phyloP scores from a whole-genome alignment of 2,113 vertebrate species.

The Carlito syrichta region DNA sequence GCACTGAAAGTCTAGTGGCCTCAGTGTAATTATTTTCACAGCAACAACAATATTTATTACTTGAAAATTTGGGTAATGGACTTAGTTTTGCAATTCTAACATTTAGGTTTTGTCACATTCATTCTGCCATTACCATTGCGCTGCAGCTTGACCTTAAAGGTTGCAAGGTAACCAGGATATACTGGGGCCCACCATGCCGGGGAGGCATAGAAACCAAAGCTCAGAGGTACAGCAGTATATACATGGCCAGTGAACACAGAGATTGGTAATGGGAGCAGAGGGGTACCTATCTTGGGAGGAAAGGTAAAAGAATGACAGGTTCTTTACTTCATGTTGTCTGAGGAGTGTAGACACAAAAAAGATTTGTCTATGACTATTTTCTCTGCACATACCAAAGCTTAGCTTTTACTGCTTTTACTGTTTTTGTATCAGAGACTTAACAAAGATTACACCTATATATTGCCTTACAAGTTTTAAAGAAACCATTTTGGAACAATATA shows the following conservation, averaged over 20 bases:
- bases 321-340: background rate
- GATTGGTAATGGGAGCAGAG: background rate
- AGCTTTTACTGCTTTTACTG: background rate
- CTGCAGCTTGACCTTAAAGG: background rate
- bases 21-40: background rate
- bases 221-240: background rate
- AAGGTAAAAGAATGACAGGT: background rate
- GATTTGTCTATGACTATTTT: background rate
- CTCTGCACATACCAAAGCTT: background rate
- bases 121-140: background rate
- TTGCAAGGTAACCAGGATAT: background rate
- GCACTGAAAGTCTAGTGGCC: background rate
- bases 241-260: background rate
- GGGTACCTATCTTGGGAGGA: background rate
- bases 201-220: background rate
- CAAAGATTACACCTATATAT: background rate
- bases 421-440: background rate
- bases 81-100: background rate
- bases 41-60: background rate
- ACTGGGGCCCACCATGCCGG: background rate
- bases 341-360: background rate
- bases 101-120: background rate
- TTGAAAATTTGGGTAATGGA: background rate
- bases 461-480: background rate
- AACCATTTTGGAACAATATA: background rate